A percentile compares a stretch with the other conserved stretches of the same genome.
These are phyloP conservation scores for Telenomus remus DNA, from an alignment of 1,140 invertebrate genomes.

Conservation along the genomic window DNA sequence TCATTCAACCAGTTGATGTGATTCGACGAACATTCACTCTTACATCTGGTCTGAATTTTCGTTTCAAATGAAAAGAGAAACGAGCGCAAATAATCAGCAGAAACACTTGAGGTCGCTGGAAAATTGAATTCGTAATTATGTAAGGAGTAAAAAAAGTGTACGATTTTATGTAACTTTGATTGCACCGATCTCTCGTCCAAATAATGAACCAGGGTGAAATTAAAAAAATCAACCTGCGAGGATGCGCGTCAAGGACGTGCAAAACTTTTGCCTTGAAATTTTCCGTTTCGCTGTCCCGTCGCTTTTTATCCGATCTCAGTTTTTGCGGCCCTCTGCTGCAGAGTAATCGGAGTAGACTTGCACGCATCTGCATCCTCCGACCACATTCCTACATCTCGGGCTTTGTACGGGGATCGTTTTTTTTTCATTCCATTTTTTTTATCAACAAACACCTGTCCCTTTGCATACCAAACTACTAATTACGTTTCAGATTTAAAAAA, in stretches of 20 bases:
- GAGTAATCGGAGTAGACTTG: constrained; percentile 41
- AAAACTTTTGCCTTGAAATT: constrained; percentile 45
- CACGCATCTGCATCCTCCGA: constrained; percentile 53
- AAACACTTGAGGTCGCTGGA: no score
- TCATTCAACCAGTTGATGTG: no score
- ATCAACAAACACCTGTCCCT: constrained; percentile 39
- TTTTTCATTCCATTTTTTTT: constrained; percentile 27
- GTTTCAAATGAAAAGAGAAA: no score
- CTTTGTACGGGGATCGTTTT: constrained; percentile 27
- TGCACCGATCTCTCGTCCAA: constrained; percentile 18
- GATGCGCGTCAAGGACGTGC: constrained; percentile 38
- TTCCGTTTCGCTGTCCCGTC: constrained; percentile 32
- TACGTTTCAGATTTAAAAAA: no score
- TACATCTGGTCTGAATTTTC: no score
- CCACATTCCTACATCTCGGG: constrained; percentile 56
- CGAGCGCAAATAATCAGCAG: no score
- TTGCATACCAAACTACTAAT: constrained; percentile 9
- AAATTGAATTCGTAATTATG: no score
- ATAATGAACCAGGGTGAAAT: constrained; percentile 49
- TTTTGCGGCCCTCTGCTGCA: constrained; percentile 22
- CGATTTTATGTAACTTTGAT: no score
- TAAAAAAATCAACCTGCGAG: constrained; percentile 6
- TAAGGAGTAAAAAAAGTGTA: no score
- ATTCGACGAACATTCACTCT: no score
- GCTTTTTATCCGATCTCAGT: constrained; percentile 46